Percentiles rank a stretch among this genome's conserved stretches.
Conservation (phyloP, 2,113 vertebrate species). For the Hippolais icterina region DNA sequence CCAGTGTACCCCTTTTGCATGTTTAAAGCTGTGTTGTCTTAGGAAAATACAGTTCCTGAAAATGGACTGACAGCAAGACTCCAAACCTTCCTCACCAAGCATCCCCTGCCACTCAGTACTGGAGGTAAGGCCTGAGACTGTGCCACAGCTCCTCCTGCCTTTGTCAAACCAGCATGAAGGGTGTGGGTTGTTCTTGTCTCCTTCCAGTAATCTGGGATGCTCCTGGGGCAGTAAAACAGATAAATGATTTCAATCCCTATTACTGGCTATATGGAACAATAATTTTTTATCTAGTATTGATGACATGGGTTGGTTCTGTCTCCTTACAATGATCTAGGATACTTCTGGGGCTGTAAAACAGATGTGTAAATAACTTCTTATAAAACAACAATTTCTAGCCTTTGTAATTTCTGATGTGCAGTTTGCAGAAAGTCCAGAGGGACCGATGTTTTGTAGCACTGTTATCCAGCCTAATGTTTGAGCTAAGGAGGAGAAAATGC, state of each 20-base stretch:
- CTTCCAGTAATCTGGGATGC: not conserved
- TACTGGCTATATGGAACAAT: not conserved
- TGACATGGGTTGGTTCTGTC: not conserved
- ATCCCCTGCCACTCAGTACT: conserved; percentile 73
- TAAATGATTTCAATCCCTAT: not conserved
- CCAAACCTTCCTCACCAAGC: conserved; percentile 86
- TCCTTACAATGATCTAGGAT: not conserved
- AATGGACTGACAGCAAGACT: conserved; percentile 78
- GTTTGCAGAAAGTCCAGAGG: not conserved
- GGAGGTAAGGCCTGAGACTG: conserved; percentile 72
- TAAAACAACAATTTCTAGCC: not conserved
- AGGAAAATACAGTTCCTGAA: conserved; percentile 55
- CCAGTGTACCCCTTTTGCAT: not conserved
- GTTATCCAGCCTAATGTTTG: not conserved
- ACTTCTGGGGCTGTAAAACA: not conserved
- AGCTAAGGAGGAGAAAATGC: not conserved
- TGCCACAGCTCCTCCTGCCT: not conserved
- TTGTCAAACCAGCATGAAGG: not conserved
- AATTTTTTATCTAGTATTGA: not conserved
- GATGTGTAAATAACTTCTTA: not conserved
- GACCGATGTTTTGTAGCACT: not conserved
- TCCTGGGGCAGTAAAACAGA: not conserved
- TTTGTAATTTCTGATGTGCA: not conserved
- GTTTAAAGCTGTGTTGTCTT: not conserved
- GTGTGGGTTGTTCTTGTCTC: not conserved